A percentile compares a stretch with the other conserved stretches of the same genome.
phyloP scores from a whole-genome alignment of 2,797 vertebrate genomes.

The Pangasius mekongensis region DNA sequence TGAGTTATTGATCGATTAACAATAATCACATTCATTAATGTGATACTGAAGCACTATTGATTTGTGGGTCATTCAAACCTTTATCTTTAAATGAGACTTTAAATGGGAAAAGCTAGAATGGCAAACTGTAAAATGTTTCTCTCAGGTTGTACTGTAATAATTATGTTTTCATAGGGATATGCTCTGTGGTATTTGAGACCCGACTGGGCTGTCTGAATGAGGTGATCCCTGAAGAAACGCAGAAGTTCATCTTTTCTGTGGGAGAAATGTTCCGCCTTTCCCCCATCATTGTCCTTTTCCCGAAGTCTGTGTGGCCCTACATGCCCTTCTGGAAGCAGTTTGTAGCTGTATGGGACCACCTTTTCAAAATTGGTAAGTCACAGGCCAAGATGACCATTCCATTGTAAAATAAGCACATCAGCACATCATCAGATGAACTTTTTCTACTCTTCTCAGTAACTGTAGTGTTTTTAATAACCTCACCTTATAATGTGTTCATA shows the following conservation, averaged over 20 bases:
- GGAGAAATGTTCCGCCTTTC: constrained; percentile 80
- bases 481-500: not conserved
- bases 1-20: not conserved
- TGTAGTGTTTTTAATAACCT: not conserved
- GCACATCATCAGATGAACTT: not conserved
- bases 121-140: not conserved
- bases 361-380: constrained; percentile 78
- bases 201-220: constrained; percentile 79
- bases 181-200: constrained; percentile 77
- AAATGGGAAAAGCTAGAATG: not conserved
- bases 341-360: constrained; percentile 75
- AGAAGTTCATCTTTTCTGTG: constrained; percentile 79
- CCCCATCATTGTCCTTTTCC: constrained; percentile 71
- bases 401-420: not conserved
- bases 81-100: not conserved
- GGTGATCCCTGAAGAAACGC: constrained; percentile 74
- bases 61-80: not conserved
- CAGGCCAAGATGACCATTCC: constrained; percentile 25
- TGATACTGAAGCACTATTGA: not conserved
- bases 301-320: constrained; percentile 73
- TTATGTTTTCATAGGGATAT: constrained; percentile 68
- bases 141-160: not conserved
- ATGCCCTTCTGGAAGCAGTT: constrained; percentile 76
- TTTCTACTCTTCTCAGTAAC: not conserved
- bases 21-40: not conserved